Base-by-base conservation (phyloP, 2,888 invertebrate genomes). In the Eupeodes latifasciatus region DNA sequence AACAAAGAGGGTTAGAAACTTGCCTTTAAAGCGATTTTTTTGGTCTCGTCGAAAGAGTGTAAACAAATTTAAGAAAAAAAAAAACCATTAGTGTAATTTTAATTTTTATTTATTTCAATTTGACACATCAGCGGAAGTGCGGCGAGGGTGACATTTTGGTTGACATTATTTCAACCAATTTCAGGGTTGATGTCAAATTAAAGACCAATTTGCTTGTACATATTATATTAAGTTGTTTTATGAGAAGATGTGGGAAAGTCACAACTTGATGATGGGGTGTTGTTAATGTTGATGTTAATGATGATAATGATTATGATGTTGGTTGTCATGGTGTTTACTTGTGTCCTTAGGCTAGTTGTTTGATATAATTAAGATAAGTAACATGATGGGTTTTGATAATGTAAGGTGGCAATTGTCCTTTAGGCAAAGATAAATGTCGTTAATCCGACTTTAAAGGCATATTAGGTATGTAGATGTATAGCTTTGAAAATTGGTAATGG, bases 351-450 rank as follows among this genome's bases (percentile, higher is more conserved):
- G 88, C n/a, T 11, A 59, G 44, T 88, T 49, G 74, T 85, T 27
- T 27, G 85, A 81, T 81, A 64, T 85, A 85, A 88, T 81, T 88
- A 81, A 81, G 88, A 88, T 88, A 85, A 88, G 85, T 88, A 85
- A 88, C 72, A 66, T 66, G 27, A 57, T 78, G 67, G 62, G 16
- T n/a, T n/a, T 16, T n/a, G 5, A 59, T 36, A 67, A 76, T 49
- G 47, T 66, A 4, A 85, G 85, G 85, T 88, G 88, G 19, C 81
- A 81, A 88, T 81, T 75, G 57, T 84, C 34, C 88, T 61, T 64
- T 34, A 47, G 88, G 88, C 74, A 49, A 16, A 69, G 77, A 81
- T 78, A 85, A 78, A 47, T 10, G 40, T 72, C 16, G 1, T 5
- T 67, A 81, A 77, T 85, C 87, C 40, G 61, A 61, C 53, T 71